Base-by-base conservation (phyloP, 2,888 invertebrate species). In the Leptinotarsa rubiginosa region DNA sequence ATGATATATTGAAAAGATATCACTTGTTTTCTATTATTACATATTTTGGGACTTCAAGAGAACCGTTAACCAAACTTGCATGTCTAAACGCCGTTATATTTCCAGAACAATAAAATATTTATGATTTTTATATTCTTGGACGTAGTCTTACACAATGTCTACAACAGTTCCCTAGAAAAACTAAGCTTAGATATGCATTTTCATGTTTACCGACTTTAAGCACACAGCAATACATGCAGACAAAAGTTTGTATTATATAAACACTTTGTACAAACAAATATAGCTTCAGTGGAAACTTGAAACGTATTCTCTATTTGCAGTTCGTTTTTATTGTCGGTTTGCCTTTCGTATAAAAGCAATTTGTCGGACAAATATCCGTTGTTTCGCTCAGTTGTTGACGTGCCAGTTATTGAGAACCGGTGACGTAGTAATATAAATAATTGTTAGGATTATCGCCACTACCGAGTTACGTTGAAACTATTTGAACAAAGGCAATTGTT, bases 301-400 rank as follows among this genome's bases (percentile, higher is more conserved):
- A 69, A 69, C 25, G 69, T 69, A 69, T 54, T 41, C 41, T 56
- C 41, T 69, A 31, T 56, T 41, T 68, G 56, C 54, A 41, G 52
- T 52, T 54, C 54, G 13, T 56, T 47, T 56, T 69, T 69, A 56
- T 47, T 49, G 41, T 69, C 20, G 20, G 69, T 69, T 69, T 69
- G 56, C 56, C 18, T 69, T 54, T 56, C 31, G 69, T 47, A 47
- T 54, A 47, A 54, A 47, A 56, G 69, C 69, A 69, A 69, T 69
- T 69, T 69, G 69, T 69, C 47, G 47, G 41, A 56, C 69, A 69
- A 69, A 69, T 69, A 47, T 69, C 56, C 47, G 22, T 69, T 56
- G 47, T 69, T 56, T 69, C 20, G 31, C 15, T 54, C 22, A 41
- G n/a, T 16, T 31, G 16, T 41, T 54, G 54, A 68, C n/a, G 56